Percentiles rank a stretch among this genome's conserved stretches.
Evolutionary conservation across 2,888 invertebrate genomes (phyloP).

Genomic region (Amphipoea oculea): DNA sequence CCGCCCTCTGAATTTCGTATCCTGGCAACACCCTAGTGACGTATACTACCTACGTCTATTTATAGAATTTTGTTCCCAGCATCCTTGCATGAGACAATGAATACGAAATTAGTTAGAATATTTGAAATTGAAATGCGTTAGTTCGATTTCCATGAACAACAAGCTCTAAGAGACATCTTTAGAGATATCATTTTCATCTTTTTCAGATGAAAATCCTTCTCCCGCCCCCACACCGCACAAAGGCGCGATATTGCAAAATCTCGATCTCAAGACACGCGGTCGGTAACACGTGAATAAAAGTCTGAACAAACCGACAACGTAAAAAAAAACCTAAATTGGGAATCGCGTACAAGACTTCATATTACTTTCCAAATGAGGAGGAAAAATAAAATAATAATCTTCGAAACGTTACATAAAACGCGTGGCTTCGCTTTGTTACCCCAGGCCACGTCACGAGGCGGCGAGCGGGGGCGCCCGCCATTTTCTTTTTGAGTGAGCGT

Average conservation of each 20-base stretch:
- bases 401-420: neutral
- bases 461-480: neutral
- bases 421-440: constrained; percentile 10
- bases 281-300: neutral
- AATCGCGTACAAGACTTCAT: neutral
- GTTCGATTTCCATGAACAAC: neutral
- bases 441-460: neutral
- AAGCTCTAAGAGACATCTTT: neutral
- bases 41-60: neutral
- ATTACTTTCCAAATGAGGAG: neutral
- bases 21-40: neutral
- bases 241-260: neutral
- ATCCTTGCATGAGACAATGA: neutral
- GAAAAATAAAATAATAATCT: constrained; percentile 6
- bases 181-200: neutral
- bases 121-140: constrained; percentile 1
- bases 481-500: constrained; percentile 1
- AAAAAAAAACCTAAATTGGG: neutral
- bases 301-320: neutral
- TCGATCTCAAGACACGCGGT: neutral
- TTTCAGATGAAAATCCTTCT: neutral
- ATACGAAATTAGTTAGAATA: neutral
- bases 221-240: neutral
- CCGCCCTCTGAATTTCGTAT: neutral
- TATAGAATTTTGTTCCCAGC: neutral